These are phyloP conservation scores for Cephus pulcher DNA, from an alignment of 2,888 invertebrate species.

Conservation along the genomic window DNA sequence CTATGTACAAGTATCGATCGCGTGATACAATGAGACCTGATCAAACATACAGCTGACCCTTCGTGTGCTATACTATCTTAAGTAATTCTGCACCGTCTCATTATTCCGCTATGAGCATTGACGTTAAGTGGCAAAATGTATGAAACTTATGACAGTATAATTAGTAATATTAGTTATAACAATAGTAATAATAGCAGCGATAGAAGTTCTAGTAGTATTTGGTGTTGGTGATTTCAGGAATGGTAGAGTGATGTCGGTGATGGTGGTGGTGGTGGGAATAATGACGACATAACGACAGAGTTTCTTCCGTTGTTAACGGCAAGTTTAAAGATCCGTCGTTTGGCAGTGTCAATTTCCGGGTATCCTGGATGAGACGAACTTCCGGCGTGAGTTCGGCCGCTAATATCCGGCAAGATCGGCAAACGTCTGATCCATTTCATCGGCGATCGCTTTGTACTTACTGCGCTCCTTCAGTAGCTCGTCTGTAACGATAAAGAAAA, in stretches of 20 bases:
- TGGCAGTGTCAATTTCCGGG: neutral
- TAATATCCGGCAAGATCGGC: slow-evolving; percentile 95
- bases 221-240: neutral
- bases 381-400: slow-evolving; percentile 19
- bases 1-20: neutral
- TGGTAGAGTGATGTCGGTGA: neutral
- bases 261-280: neutral
- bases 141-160: neutral
- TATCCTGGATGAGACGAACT: neutral
- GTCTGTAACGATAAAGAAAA: slow-evolving; percentile 72
- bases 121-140: neutral
- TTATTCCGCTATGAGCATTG: neutral
- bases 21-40: neutral
- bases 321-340: neutral
- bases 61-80: neutral
- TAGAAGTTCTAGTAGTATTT: neutral
- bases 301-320: neutral
- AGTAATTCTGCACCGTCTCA: neutral
- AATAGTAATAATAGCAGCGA: neutral
- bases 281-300: neutral
- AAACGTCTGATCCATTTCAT: slow-evolving; percentile 97
- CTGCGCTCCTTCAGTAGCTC: slow-evolving; percentile 91
- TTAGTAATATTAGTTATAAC: neutral
- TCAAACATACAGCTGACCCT: neutral
- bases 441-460: slow-evolving; percentile 97